These are phyloP conservation scores for Bombus turneri DNA, from an alignment of 1,140 invertebrate species.

Conservation along the genomic window DNA sequence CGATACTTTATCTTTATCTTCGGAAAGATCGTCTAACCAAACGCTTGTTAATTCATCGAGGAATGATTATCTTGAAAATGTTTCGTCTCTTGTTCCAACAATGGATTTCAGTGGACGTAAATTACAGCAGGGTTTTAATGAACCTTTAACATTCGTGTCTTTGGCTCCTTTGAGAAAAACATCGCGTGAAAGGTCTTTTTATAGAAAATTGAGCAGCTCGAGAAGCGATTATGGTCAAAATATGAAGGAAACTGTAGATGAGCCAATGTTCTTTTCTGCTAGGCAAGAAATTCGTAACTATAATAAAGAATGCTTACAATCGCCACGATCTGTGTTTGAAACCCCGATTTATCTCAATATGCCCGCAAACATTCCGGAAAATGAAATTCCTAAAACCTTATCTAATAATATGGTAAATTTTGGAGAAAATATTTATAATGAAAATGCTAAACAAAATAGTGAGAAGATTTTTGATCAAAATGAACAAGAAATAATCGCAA, in stretches of 20 bases:
- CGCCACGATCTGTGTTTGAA: background rate
- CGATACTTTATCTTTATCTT: conserved; percentile 7
- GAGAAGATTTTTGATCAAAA: background rate
- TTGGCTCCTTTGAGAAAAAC: background rate
- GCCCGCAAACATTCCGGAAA: background rate
- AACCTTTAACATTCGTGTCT: too few species aligned
- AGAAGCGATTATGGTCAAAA: conserved; percentile 1
- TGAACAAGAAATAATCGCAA: background rate
- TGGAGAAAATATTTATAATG: too few species aligned
- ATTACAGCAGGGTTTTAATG: background rate
- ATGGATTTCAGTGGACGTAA: too few species aligned
- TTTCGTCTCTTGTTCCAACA: background rate
- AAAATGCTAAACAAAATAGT: background rate
- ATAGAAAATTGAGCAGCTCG: background rate
- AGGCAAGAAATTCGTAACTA: background rate
- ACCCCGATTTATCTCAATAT: background rate
- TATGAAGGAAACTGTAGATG: background rate
- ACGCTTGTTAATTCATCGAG: background rate
- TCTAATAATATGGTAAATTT: too few species aligned
- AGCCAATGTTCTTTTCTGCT: conserved; percentile 4
- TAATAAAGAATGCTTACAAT: too few species aligned
- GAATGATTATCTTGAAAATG: background rate
- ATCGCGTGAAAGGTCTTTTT: background rate
- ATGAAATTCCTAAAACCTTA: too few species aligned
- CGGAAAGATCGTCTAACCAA: conserved; percentile 7